Base-by-base conservation (phyloP, 2,797 vertebrate genomes). In the Masticophis lateralis region DNA sequence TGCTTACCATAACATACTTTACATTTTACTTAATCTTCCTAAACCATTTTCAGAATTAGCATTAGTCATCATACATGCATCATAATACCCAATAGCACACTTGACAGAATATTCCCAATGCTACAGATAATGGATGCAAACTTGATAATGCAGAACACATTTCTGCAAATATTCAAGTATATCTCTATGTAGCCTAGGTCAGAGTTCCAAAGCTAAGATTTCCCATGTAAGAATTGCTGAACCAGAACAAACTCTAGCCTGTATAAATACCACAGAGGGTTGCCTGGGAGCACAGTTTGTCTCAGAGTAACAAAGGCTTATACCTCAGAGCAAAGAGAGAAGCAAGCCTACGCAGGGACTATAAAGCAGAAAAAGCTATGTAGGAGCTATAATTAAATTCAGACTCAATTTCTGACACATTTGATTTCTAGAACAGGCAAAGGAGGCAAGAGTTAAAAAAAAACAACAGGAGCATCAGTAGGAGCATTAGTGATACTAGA, bases 31-130 rank as follows among this genome's bases (percentile, higher is more conserved):
- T 51, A 92, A 86, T 83, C 61, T 91, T 89, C 56, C 32, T 55
- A 47, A 57, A 20, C 66, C n/a, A 53, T 57, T 92, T 87, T 90
- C 61, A 79, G 47, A 90, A 94, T 32, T 55, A 27, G 25, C 9
- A 90, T 92, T 59, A 59, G n/a, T 91, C 60, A 47, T 83, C 22
- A 83, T 12, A 91, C 28, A 60, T 83, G 87, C 60, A 94, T 89
- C 28, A 56, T 25, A 83, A 32, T 3, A 28, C 87, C 51, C 25
- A 66, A 0, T 18, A 28, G 28, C 66, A 61, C 0, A 0, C 60
- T 18, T 61, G 27, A 37, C 6, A 90, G 37, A 0, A 60, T 0
- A 0, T 0, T 56, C 63, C 16, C 0, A 0, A 1, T 43, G 43
- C 55, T 92, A 87, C 63, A 83, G 74, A 55, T 27, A 89, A 28